Base-by-base conservation (phyloP, 2,888 invertebrate genomes). In the Cheilosia vernalis region DNA sequence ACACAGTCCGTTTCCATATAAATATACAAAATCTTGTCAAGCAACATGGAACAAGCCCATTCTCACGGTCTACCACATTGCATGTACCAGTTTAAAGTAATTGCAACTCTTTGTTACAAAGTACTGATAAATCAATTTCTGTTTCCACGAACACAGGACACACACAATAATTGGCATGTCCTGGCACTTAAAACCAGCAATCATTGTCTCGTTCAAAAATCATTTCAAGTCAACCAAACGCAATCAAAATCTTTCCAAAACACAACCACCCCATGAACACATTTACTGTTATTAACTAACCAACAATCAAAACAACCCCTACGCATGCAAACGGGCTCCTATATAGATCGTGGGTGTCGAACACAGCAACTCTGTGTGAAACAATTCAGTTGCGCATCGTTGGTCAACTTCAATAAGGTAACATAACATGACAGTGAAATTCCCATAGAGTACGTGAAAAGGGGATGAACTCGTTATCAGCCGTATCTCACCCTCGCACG, bases 361-460 rank as follows among this genome's bases (percentile, higher is more conserved):
- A 27, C 17, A 19, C 47, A 47, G 9, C 5, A 7, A 44, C 49
- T 55, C 42, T 81, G 84, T 84, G 85, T 81, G 81, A 85, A 85
- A 81, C 80, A 81, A 85, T 85, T 85, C 85, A 81, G 85, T 85
- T 76, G 72, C 85, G 85, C 85, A 77, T 81, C 85, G 85, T 15
- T 81, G 85, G 63, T 77, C 77, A 81, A 21, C 72, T 51, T 77
- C 85, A 81, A 85, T 67, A 33, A 58, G 44, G 51, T 53, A 30
- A 30, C 47, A 49, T 17, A 55, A 51, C 51, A 21, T 21, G 5
- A 81, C 17, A 61, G 47, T 17, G 7, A 58, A 85, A 85, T 85
- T 85, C 85, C 85, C 85, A 77, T 80, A 51, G 53, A 60, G 40
- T 3, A 69, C 24, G 33, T n/a, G 33, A 27, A 19, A 27, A n/a